These are phyloP conservation scores for Meloidogyne hapla DNA, from an alignment of 1,140 invertebrate genomes.

Conservation along the genomic window DNA sequence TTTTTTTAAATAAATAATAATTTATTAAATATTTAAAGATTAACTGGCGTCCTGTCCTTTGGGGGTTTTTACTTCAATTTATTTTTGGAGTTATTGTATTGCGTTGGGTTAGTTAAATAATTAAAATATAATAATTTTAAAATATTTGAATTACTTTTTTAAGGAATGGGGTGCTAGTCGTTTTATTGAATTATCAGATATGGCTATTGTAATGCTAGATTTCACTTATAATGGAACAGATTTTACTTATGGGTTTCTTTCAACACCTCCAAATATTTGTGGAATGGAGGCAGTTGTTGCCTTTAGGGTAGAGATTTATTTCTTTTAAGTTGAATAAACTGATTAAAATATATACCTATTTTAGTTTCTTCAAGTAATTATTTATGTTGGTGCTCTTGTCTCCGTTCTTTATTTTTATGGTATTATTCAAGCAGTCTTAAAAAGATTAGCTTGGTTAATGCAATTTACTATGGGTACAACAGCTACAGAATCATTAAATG, in stretches of 20 bases:
- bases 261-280: constrained; percentile 71
- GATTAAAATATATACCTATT: no score
- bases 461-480: constrained; percentile 73
- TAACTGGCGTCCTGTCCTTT: constrained; percentile 76
- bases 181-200: constrained; percentile 77
- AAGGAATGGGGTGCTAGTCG: constrained; percentile 71
- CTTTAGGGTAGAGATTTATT: constrained; percentile 70
- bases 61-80: constrained; percentile 81
- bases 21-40: constrained; percentile 66
- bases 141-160: neutral
- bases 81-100: constrained; percentile 80
- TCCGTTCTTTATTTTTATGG: constrained; percentile 83
- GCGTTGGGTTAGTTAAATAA: constrained; percentile 69
- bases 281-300: constrained; percentile 65
- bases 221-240: constrained; percentile 76
- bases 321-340: neutral
- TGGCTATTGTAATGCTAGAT: constrained; percentile 74
- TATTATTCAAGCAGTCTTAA: constrained; percentile 67
- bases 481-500: constrained; percentile 83
- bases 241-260: constrained; percentile 78
- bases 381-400: constrained; percentile 53
- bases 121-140: neutral
- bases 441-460: constrained; percentile 26
- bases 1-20: neutral
- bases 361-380: constrained; percentile 55